Evolutionary conservation across 2,888 invertebrate species (phyloP).

Genomic region (Dasysyrphus albostriatus): DNA sequence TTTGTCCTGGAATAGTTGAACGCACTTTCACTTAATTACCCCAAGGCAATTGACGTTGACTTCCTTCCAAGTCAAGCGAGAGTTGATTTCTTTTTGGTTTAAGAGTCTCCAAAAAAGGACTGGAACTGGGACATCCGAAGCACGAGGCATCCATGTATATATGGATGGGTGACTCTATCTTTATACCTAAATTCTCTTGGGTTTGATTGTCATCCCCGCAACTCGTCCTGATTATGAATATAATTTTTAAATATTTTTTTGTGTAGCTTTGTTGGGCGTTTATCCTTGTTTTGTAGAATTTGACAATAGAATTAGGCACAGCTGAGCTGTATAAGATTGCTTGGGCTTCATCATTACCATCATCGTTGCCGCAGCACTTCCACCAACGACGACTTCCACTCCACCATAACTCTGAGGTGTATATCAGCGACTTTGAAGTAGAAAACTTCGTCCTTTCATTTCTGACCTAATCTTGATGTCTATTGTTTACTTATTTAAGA

Average conservation of each 20-base stretch:
- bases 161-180: not conserved
- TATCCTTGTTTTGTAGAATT: slow-evolving; percentile 59
- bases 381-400: not conserved
- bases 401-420: slow-evolving; percentile 3
- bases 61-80: slow-evolving; percentile 57
- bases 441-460: slow-evolving; percentile 67
- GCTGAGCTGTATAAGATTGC: not conserved
- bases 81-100: slow-evolving; percentile 63
- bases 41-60: slow-evolving; percentile 62
- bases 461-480: slow-evolving; percentile 61
- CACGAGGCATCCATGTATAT: slow-evolving; percentile 19
- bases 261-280: not conserved
- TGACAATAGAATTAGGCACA: slow-evolving; percentile 33
- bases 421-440: slow-evolving; percentile 48
- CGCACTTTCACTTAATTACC: slow-evolving; percentile 48
- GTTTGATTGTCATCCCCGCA: slow-evolving; percentile 22
- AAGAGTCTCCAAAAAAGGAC: not conserved
- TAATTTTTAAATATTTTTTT: slow-evolving; percentile 36
- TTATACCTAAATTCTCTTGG: not conserved
- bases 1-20: slow-evolving; percentile 48
- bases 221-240: slow-evolving; percentile 61
- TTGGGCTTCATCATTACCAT: not conserved
- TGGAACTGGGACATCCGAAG: not conserved
- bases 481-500: slow-evolving; percentile 65
- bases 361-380: not conserved